These are phyloP conservation scores for Aurelia sp. DNA, from an alignment of 30 jellyfish, hydroid and myxozoan species.

Conservation along the genomic window DNA sequence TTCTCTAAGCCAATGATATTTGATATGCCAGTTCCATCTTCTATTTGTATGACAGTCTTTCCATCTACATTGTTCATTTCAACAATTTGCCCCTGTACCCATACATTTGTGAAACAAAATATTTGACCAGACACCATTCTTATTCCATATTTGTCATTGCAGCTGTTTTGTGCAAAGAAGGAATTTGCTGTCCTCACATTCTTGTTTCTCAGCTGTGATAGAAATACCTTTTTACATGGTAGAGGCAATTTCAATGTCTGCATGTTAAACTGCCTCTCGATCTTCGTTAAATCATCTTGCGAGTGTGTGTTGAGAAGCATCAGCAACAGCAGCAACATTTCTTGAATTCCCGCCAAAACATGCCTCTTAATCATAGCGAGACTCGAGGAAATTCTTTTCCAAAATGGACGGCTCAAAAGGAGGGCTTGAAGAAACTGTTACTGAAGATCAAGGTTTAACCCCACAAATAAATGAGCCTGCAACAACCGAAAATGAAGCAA, in stretches of 20 bases:
- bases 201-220: conserved; percentile 13
- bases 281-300: neutral
- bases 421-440: conserved; percentile 2
- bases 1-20: conserved; percentile 22
- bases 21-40: conserved; percentile 41
- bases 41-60: neutral
- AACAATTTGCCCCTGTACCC: conserved; percentile 45
- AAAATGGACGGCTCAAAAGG: neutral
- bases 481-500: conserved; percentile 13
- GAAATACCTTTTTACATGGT: conserved; percentile 29
- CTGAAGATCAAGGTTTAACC: conserved; percentile 14
- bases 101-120: conserved; percentile 32
- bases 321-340: neutral
- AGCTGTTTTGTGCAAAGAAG: neutral
- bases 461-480: conserved; percentile 27
- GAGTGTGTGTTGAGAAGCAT: neutral
- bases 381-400: neutral
- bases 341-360: neutral
- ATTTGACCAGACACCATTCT: neutral
- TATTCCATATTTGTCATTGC: neutral
- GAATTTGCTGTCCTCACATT: neutral
- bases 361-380: conserved; percentile 6
- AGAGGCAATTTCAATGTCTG: conserved; percentile 9
- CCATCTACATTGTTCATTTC: neutral
- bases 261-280: too few relatives aligned